phyloP scores from a whole-genome alignment of 2,888 invertebrate genomes.

The Melieria omissa region DNA sequence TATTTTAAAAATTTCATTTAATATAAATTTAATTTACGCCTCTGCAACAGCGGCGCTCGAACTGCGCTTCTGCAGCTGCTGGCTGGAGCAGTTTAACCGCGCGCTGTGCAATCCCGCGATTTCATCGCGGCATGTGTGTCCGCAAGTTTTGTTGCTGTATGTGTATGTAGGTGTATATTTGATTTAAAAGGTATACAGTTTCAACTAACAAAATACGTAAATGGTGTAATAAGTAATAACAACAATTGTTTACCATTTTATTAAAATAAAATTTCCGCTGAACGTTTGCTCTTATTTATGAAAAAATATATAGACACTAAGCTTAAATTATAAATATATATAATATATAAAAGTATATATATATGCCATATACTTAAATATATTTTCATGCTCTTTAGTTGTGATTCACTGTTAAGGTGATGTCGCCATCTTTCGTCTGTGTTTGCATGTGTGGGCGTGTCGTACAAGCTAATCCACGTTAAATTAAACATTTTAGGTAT shows the following conservation, averaged over 20 bases:
- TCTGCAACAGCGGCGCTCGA: background rate
- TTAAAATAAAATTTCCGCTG: constrained; percentile 33
- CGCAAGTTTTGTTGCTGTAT: background rate
- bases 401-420: too few relatives aligned
- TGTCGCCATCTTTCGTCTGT: too few relatives aligned
- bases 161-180: constrained; percentile 39
- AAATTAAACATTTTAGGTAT: too few relatives aligned
- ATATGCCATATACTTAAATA: background rate
- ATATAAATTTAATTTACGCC: constrained; percentile 33
- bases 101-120: too few relatives aligned
- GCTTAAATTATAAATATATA: background rate
- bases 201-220: constrained; percentile 55
- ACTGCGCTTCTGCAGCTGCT: background rate
- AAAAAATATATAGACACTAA: background rate
- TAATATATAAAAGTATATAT: background rate
- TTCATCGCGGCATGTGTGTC: too few relatives aligned
- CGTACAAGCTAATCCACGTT: too few relatives aligned
- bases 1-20: constrained; percentile 10
- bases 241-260: constrained; percentile 34
- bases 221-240: constrained; percentile 40
- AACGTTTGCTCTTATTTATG: constrained; percentile 12
- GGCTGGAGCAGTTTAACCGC: too few relatives aligned
- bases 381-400: background rate
- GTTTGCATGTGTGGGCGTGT: too few relatives aligned
- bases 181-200: constrained; percentile 40